Conservation (phyloP, 2,113 vertebrate genomes). For the Natator depressus region DNA sequence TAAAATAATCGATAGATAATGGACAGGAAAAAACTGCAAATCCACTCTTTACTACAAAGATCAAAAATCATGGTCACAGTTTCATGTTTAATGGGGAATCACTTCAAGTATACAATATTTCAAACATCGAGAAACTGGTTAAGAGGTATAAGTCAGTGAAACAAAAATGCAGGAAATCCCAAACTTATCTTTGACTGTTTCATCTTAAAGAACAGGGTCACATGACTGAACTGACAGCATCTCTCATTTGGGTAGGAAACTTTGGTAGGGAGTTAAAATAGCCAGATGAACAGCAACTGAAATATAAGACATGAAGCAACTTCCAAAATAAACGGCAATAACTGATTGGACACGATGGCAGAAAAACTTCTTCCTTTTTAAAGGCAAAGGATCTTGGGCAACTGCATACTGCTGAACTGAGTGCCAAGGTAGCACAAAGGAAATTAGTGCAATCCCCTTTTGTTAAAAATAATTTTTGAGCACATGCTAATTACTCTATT, state of each 20-base stretch:
- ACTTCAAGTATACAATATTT: slow-evolving; percentile 65
- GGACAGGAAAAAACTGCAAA: neutral
- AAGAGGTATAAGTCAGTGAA: slow-evolving; percentile 48
- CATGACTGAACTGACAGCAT: slow-evolving; percentile 8
- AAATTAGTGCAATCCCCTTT: neutral
- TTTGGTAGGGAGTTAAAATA: slow-evolving; percentile 61
- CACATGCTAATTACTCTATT: neutral
- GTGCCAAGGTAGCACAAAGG: neutral
- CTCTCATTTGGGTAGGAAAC: slow-evolving; percentile 26
- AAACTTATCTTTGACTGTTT: slow-evolving; percentile 56
- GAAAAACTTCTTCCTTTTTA: neutral
- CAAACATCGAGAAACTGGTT: slow-evolving; percentile 61
- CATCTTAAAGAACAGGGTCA: slow-evolving; percentile 36
- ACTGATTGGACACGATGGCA: slow-evolving; percentile 28
- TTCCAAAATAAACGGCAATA: slow-evolving; percentile 57
- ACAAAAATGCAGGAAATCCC: slow-evolving; percentile 61
- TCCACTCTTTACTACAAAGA: slow-evolving; percentile 39
- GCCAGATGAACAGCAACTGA: slow-evolving; percentile 61
- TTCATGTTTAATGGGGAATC: slow-evolving; percentile 72
- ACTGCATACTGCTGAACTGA: slow-evolving; percentile 14
- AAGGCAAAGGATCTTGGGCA: neutral
- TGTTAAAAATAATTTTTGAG: neutral
- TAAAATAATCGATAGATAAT: neutral
- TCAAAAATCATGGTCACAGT: slow-evolving; percentile 63
- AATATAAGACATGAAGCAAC: neutral